Percentiles rank a stretch among this genome's conserved stretches.
These are phyloP conservation scores for Clupea harengus DNA, from an alignment of 2,113 vertebrate genomes.

Conservation along the genomic window DNA sequence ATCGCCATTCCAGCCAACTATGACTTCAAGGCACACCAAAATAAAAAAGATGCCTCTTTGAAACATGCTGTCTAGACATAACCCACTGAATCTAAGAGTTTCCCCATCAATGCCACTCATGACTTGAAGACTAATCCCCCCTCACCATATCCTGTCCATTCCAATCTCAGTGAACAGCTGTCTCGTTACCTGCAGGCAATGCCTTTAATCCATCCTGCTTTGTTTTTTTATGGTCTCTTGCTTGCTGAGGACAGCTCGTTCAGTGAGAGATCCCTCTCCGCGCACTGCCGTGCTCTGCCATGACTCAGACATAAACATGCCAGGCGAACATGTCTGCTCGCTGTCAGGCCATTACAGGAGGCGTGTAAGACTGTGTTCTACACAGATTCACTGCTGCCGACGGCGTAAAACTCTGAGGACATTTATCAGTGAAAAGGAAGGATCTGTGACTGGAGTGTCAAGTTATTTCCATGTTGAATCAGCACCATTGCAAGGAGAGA, in stretches of 20 bases:
- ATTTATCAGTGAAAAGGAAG: background rate
- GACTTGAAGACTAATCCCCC: too few relatives aligned
- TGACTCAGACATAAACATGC: conserved; percentile 55
- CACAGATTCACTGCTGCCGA: conserved; percentile 49
- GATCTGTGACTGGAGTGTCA: background rate
- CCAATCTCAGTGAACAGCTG: background rate
- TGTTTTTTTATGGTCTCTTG: background rate
- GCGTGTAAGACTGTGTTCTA: conserved; percentile 50
- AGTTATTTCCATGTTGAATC: background rate
- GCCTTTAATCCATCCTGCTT: background rate
- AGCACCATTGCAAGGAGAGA: background rate
- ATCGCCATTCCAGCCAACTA: background rate
- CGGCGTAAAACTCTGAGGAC: background rate
- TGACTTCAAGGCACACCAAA: background rate
- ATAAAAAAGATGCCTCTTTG: background rate
- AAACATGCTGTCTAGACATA: background rate
- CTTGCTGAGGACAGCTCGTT: background rate
- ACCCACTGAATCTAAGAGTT: background rate
- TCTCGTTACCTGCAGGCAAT: background rate
- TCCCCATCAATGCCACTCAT: background rate
- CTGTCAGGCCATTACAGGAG: conserved; percentile 55
- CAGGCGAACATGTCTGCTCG: conserved; percentile 40
- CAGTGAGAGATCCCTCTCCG: background rate
- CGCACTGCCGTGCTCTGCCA: conserved; percentile 32
- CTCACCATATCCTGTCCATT: background rate